Conservation (phyloP, 2,888 invertebrate genomes). For the Andrena haemorrhoa region DNA sequence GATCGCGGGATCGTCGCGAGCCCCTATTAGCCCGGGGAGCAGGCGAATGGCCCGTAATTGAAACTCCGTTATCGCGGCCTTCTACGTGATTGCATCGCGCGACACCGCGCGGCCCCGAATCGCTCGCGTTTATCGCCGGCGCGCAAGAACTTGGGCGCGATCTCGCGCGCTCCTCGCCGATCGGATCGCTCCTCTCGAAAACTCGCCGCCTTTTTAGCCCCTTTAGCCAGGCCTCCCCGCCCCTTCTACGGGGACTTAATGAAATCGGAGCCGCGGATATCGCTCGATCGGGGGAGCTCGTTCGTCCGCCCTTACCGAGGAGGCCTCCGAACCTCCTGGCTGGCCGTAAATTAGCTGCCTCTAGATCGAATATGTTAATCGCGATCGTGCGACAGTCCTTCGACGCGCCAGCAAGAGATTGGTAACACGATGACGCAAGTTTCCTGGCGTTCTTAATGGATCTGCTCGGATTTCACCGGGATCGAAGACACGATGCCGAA, state of each 20-base stretch:
- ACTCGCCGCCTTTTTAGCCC: slow-evolving; percentile 53
- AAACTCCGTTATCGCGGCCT: slow-evolving; percentile 83
- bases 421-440: no score
- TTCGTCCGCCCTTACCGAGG: neutral
- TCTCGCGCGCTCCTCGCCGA: slow-evolving; percentile 53
- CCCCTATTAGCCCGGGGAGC: slow-evolving; percentile 64
- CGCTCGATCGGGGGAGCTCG: slow-evolving; percentile 43
- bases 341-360: slow-evolving; percentile 12
- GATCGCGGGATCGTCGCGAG: slow-evolving; percentile 59
- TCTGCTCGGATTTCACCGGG: no score
- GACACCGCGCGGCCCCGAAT: slow-evolving; percentile 58
- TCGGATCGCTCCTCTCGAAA: slow-evolving; percentile 49
- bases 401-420: neutral
- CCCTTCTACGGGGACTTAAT: slow-evolving; percentile 59
- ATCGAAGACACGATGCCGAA: no score
- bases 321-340: neutral
- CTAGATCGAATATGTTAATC: slow-evolving; percentile 23
- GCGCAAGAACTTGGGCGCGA: slow-evolving; percentile 69
- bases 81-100: slow-evolving; percentile 82
- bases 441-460: no score
- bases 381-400: neutral
- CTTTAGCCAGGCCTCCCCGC: slow-evolving; percentile 5
- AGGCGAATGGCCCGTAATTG: slow-evolving; percentile 79
- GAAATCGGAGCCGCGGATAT: slow-evolving; percentile 58
- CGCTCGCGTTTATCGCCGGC: slow-evolving; percentile 68